Percentiles rank a stretch among this genome's conserved stretches.
These are phyloP conservation scores for Labroides dimidiatus DNA, from an alignment of 2,797 vertebrate genomes.

Conservation along the genomic window DNA sequence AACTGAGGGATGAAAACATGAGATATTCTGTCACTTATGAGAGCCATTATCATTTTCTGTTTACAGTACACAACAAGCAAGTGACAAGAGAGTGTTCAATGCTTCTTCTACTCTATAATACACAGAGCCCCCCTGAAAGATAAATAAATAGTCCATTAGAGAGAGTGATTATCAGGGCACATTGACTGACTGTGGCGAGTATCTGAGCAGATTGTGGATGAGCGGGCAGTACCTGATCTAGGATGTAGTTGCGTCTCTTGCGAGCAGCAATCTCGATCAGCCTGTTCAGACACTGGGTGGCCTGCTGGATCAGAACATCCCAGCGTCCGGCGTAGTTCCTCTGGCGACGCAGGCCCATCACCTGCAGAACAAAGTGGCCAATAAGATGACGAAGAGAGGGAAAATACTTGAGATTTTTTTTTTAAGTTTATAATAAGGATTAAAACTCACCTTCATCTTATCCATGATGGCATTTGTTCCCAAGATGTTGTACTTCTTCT, in stretches of 20 bases:
- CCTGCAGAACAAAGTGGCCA: slow-evolving; percentile 79
- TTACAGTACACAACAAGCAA: slow-evolving; percentile 80
- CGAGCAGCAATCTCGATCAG: slow-evolving; percentile 95
- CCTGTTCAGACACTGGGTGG: slow-evolving; percentile 94
- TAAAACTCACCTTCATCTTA: slow-evolving; percentile 91
- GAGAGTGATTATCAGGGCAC: slow-evolving; percentile 80
- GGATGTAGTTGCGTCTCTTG: slow-evolving; percentile 96
- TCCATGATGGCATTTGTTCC: slow-evolving; percentile 98
- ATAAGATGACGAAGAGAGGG: accelerated
- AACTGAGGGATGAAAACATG: slow-evolving; percentile 78
- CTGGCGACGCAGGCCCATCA: slow-evolving; percentile 95
- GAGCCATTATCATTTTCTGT: slow-evolving; percentile 70
- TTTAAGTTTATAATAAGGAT: not conserved
- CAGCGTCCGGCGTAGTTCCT: slow-evolving; percentile 94
- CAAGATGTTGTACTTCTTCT: slow-evolving; percentile 94
- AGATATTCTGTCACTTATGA: slow-evolving; percentile 78
- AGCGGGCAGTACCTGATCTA: slow-evolving; percentile 90
- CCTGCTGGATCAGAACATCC: slow-evolving; percentile 95
- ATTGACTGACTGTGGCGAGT: slow-evolving; percentile 77
- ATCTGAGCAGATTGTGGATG: slow-evolving; percentile 52
- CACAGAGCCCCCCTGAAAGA: slow-evolving; percentile 84
- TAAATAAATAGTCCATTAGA: slow-evolving; percentile 86
- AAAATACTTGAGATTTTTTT: accelerated
- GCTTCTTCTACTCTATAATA: slow-evolving; percentile 83
- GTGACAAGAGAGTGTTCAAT: slow-evolving; percentile 79